Conservation (phyloP, 2,888 invertebrate genomes). For the Colletes collaris region DNA sequence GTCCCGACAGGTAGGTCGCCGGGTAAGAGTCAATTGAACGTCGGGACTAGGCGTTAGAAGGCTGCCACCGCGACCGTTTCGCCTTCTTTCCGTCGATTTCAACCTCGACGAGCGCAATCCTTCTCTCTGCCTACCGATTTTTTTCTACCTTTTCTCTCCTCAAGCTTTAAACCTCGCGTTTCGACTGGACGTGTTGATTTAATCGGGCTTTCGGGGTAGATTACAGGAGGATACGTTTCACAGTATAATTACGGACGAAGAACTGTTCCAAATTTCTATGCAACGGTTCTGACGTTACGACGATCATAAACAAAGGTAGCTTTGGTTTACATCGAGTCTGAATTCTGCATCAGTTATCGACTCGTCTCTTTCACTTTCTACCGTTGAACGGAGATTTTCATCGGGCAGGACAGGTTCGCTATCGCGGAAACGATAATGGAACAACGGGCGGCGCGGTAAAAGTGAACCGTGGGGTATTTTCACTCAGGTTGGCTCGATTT, state of each 20-base stretch:
- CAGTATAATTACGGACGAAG: no score
- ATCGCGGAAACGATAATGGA: slow-evolving; percentile 38
- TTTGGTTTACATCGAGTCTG: no score
- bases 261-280: no score
- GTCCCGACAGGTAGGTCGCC: slow-evolving; percentile 64
- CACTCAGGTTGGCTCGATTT: slow-evolving; percentile 16
- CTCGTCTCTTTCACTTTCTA: slow-evolving; percentile 28
- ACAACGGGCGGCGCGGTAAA: slow-evolving; percentile 15
- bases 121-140: no score
- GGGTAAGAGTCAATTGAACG: slow-evolving; percentile 57
- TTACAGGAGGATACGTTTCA: no score
- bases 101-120: not conserved
- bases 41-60: slow-evolving; percentile 45
- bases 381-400: slow-evolving; percentile 19
- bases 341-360: no score
- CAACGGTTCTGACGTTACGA: no score
- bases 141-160: no score
- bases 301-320: no score
- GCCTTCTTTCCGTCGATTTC: slow-evolving; percentile 3
- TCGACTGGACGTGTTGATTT: no score
- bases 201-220: no score
- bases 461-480: slow-evolving; percentile 27
- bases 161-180: no score
- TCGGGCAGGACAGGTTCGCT: slow-evolving; percentile 21
- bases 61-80: slow-evolving; percentile 3